phyloP scores from a whole-genome alignment of 2,888 invertebrate genomes.

The Rambutsinella grinnellia region DNA sequence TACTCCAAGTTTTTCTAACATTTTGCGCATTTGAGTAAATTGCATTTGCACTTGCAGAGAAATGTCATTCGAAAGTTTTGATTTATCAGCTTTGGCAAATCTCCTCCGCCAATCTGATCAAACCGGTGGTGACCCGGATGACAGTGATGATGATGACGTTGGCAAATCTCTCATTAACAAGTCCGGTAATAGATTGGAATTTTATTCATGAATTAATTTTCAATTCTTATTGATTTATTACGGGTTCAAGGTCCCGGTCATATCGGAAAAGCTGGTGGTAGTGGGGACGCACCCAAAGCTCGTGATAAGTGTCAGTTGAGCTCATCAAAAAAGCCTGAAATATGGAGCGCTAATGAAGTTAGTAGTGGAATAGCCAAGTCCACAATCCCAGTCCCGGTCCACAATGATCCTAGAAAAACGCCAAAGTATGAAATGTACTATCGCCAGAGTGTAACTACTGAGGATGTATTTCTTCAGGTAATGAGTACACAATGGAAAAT shows the following conservation, averaged over 20 bases:
- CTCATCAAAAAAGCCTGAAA: slow-evolving; percentile 55
- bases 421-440: slow-evolving; percentile 86
- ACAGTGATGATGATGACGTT: slow-evolving; percentile 68
- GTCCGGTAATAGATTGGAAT: neutral
- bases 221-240: slow-evolving; percentile 62
- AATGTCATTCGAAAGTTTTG: slow-evolving; percentile 28
- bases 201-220: neutral
- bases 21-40: too few species aligned
- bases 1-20: too few species aligned
- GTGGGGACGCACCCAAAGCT: slow-evolving; percentile 47
- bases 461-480: slow-evolving; percentile 89
- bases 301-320: too few species aligned
- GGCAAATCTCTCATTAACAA: neutral
- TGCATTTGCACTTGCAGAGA: too few species aligned
- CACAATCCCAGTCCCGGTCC: slow-evolving; percentile 69
- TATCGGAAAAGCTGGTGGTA: slow-evolving; percentile 56
- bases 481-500: slow-evolving; percentile 17
- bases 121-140: slow-evolving; percentile 65
- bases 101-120: slow-evolving; percentile 26
- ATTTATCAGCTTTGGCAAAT: slow-evolving; percentile 33
- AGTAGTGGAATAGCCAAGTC: slow-evolving; percentile 60
- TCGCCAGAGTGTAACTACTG: slow-evolving; percentile 86
- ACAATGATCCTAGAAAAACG: slow-evolving; percentile 75
- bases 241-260: slow-evolving; percentile 71
- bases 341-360: slow-evolving; percentile 69